A percentile compares a stretch with the other conserved stretches of the same genome.
Conservation (phyloP, 2,797 vertebrate genomes). For the Clarias laeviceps region DNA sequence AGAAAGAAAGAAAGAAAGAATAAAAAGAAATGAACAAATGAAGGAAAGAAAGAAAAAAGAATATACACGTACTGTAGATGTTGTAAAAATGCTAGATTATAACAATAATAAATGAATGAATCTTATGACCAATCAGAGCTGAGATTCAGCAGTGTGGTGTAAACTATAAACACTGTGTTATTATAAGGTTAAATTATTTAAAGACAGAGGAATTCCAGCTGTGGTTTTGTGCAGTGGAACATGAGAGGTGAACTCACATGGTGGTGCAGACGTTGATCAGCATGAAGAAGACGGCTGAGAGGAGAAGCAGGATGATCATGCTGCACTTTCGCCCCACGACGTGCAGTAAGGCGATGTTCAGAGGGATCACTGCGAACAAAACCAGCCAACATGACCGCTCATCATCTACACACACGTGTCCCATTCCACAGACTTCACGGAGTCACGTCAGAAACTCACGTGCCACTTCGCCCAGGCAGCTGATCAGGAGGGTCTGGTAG, state of each 20-base stretch:
- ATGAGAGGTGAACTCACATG: constrained; percentile 70
- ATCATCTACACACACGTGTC: neutral
- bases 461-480: constrained; percentile 85
- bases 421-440: neutral
- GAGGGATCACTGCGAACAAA: constrained; percentile 80
- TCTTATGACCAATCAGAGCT: neutral
- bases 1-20: neutral
- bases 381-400: neutral
- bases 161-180: neutral
- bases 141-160: neutral
- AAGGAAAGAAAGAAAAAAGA: neutral
- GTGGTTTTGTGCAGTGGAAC: neutral
- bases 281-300: constrained; percentile 84
- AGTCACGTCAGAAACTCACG: constrained; percentile 66
- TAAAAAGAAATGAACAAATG: too few species aligned
- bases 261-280: constrained; percentile 89
- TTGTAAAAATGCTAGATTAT: neutral
- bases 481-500: constrained; percentile 90
- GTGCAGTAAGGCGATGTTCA: constrained; percentile 88
- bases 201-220: neutral
- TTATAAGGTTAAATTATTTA: neutral
- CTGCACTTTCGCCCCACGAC: constrained; percentile 81
- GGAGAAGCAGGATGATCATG: constrained; percentile 81
- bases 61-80: too few species aligned
- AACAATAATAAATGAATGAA: neutral